phyloP scores from a whole-genome alignment of 2,113 vertebrate species.

The Grus americana region DNA sequence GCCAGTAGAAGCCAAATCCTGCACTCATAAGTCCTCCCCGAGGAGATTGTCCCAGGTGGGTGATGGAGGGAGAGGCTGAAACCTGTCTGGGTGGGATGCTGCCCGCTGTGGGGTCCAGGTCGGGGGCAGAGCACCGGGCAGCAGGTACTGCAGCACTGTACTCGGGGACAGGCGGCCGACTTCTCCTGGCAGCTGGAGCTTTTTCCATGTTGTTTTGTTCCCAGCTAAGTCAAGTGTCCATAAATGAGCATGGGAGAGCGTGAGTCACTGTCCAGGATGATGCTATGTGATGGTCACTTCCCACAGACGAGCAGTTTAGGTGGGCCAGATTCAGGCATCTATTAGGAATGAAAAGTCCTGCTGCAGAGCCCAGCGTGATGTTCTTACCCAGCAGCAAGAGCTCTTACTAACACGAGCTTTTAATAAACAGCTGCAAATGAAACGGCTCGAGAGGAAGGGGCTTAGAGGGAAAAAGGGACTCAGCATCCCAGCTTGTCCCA shows the following conservation, averaged over 20 bases:
- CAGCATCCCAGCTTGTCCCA: not conserved
- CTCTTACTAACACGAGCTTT: conserved; percentile 11
- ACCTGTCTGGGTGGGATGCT: not conserved
- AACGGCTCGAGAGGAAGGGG: not conserved
- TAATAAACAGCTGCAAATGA: conserved; percentile 23
- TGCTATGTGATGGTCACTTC: not conserved
- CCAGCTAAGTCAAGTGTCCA: not conserved
- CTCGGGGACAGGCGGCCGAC: rapidly evolving
- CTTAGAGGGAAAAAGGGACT: not conserved
- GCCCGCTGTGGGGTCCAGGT: not conserved
- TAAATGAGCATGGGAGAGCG: rapidly evolving
- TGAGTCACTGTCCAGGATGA: not conserved
- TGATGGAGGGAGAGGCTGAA: not conserved
- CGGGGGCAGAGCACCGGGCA: rapidly evolving
- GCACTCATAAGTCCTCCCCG: not conserved
- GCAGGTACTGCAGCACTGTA: rapidly evolving
- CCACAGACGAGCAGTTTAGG: not conserved
- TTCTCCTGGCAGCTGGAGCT: not conserved
- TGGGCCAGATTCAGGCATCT: not conserved
- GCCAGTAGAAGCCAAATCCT: not conserved
- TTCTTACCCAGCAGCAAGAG: not conserved
- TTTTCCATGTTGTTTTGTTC: not conserved
- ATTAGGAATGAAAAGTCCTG: not conserved
- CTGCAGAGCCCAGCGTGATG: not conserved
- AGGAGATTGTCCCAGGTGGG: not conserved